Evolutionary conservation across 2,113 vertebrate species (phyloP).

Genomic region (Zosterops lateralis): DNA sequence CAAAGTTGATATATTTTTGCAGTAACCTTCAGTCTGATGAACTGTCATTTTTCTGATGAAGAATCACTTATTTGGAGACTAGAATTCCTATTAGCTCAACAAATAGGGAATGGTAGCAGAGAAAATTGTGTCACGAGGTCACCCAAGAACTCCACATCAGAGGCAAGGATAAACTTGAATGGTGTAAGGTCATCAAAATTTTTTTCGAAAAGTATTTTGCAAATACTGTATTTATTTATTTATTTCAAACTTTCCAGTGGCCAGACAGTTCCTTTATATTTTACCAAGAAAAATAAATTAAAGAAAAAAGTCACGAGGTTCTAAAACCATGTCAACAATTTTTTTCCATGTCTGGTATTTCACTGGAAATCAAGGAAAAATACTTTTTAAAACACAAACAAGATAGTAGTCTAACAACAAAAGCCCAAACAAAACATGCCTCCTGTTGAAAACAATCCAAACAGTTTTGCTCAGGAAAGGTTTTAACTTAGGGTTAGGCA

Average conservation of each 20-base stretch:
- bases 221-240: background rate
- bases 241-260: background rate
- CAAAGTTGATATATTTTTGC: background rate
- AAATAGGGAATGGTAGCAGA: background rate
- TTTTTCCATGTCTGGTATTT: background rate
- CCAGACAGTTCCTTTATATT: background rate
- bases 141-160: background rate
- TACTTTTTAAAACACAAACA: background rate
- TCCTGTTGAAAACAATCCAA: background rate
- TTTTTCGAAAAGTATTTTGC: background rate
- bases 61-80: conserved; percentile 8
- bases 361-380: background rate
- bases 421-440: background rate
- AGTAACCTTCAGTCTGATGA: background rate
- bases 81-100: background rate
- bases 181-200: background rate
- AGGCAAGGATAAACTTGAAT: background rate
- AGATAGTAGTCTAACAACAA: background rate
- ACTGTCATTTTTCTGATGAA: background rate
- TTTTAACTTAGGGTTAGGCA: background rate
- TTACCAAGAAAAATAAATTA: background rate
- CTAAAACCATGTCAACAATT: background rate
- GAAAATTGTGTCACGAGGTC: background rate
- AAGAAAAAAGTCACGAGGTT: background rate
- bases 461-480: background rate